Conservation (phyloP, 2,888 invertebrate genomes). For the Notodonta ziczac region DNA sequence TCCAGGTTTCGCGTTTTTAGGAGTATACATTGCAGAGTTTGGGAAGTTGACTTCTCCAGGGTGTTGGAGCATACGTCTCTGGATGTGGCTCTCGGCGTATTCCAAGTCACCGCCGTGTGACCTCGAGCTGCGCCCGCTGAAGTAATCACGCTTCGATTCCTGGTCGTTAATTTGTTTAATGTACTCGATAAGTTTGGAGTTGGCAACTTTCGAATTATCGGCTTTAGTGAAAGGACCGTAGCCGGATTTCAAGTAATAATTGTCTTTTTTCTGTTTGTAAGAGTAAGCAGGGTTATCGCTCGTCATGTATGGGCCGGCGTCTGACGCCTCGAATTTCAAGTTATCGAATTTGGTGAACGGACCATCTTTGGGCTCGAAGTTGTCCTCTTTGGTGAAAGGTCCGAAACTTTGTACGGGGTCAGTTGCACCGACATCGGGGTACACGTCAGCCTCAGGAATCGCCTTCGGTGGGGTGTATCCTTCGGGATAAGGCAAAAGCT, state of each 20-base stretch:
- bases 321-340: slow-evolving; percentile 68
- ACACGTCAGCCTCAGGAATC: slow-evolving; percentile 83
- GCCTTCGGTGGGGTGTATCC: slow-evolving; percentile 87
- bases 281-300: slow-evolving; percentile 65
- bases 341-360: slow-evolving; percentile 87
- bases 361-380: slow-evolving; percentile 82
- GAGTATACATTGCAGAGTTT: slow-evolving; percentile 86
- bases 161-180: slow-evolving; percentile 88
- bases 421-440: slow-evolving; percentile 68
- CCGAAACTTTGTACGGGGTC: slow-evolving; percentile 77
- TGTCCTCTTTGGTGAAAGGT: slow-evolving; percentile 86
- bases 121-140: slow-evolving; percentile 79
- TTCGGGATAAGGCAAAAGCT: slow-evolving; percentile 90
- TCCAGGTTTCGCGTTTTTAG: slow-evolving; percentile 85
- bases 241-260: slow-evolving; percentile 71
- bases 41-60: slow-evolving; percentile 87
- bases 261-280: slow-evolving; percentile 75
- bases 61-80: slow-evolving; percentile 89
- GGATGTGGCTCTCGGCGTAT: slow-evolving; percentile 84
- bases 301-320: slow-evolving; percentile 67
- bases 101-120: slow-evolving; percentile 77
- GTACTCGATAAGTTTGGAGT: slow-evolving; percentile 86
- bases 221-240: slow-evolving; percentile 87
- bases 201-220: slow-evolving; percentile 84
- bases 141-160: slow-evolving; percentile 86